Base-by-base conservation (phyloP, 2,113 vertebrate genomes). In the Psilopogon haemacephalus region DNA sequence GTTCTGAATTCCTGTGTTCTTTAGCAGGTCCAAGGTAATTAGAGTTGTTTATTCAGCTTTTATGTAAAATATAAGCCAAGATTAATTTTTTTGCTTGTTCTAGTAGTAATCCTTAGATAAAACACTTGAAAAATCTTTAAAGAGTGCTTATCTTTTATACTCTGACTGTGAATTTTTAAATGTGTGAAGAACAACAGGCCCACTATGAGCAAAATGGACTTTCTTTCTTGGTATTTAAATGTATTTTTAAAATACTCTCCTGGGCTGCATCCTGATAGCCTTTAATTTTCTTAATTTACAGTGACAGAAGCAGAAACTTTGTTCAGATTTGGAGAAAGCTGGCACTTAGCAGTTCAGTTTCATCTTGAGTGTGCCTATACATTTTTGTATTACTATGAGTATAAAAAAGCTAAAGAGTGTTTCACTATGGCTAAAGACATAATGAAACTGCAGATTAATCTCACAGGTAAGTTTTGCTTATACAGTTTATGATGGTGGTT, bases 331-430 rank as follows among this genome's bases (percentile, higher is more conserved):
- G 93, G 74, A 58, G 94, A 96, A 16, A 97, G 97, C 56, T 95
- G 89, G 64, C 97, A 97, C 82, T 97, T 99, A 93, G 97, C 97
- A 68, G 96, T 99, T 90, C 99, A 99, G 44, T 99, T 99, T 87
- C 98, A 99, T 90, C 98, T 99, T 94, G 99, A 99, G 95, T 98
- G 98, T 93, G 98, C 98, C 84, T 98, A 99, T 95, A 96, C 80
- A 1, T 98, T 96, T 94, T 97, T 99, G 87, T 98, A 98, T 93
- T 99, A 99, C 96, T 99, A 99, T 15, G 98, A 99, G n/a, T 99
- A 99, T 95, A 97, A 97, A 94, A 96, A 96, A 67, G 99, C 99
- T 90, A 99, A 99, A 88, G 97, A 98, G 1, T 97, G 98, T 95
- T 98, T 99, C 58, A 90, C 1, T 65, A 91, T 58, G 55, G 98